These are phyloP conservation scores for Dipodomys spectabilis DNA, from an alignment of 2,113 vertebrate species.

Conservation along the genomic window DNA sequence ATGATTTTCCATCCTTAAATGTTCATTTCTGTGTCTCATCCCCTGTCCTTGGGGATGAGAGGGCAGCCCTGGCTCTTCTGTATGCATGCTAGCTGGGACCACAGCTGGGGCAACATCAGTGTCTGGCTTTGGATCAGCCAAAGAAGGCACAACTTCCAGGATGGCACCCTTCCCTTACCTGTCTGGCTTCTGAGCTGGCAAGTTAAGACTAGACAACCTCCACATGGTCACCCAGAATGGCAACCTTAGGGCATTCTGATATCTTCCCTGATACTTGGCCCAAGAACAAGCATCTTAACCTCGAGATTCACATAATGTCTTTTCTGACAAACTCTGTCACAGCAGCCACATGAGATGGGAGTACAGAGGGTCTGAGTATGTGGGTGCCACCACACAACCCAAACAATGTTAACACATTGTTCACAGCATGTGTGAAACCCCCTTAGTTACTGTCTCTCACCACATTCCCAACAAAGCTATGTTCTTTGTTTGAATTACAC, in stretches of 20 bases:
- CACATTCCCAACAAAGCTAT: not conserved
- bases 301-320: not conserved
- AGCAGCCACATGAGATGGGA: accelerated
- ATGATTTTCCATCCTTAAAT: not conserved
- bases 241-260: not conserved
- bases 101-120: accelerated
- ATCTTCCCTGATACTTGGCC: not conserved
- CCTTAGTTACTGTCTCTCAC: not conserved
- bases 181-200: not conserved
- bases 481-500: not conserved
- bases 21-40: not conserved
- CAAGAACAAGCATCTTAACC: not conserved
- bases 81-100: not conserved
- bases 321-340: not conserved
- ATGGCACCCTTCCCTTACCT: not conserved
- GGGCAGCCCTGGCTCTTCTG: not conserved
- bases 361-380: accelerated
- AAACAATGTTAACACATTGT: not conserved
- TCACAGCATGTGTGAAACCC: not conserved
- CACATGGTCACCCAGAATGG: not conserved
- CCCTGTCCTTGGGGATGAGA: not conserved
- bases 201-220: accelerated
- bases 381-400: not conserved
- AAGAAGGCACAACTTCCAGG: not conserved
- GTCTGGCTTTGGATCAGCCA: not conserved